phyloP scores from a whole-genome alignment of 2,888 invertebrate species.

The Eristalis arbustorum region DNA sequence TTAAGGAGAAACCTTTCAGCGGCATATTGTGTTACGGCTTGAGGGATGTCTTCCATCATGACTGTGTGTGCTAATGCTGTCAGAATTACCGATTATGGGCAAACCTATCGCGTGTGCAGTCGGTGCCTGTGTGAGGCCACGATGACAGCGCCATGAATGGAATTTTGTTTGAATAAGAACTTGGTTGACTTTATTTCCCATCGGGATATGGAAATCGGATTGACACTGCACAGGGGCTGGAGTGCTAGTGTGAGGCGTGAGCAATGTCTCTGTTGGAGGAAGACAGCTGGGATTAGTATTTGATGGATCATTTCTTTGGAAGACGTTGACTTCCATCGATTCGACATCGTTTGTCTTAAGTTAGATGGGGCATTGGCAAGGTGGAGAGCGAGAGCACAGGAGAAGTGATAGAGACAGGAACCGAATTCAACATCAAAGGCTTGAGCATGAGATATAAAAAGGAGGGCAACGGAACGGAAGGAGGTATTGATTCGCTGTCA shows the following conservation, averaged over 20 bases:
- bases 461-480: too few species aligned
- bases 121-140: background rate
- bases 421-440: too few species aligned
- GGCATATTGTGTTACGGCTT: background rate
- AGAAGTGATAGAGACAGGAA: too few species aligned
- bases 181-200: background rate
- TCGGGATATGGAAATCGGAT: background rate
- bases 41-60: background rate
- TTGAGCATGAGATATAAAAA: too few species aligned
- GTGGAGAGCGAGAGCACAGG: too few species aligned
- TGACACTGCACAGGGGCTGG: background rate
- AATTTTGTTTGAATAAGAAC: background rate
- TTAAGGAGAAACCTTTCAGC: background rate
- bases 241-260: background rate
- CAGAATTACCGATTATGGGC: background rate
- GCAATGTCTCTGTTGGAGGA: too few species aligned
- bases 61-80: background rate
- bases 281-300: too few species aligned
- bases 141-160: background rate
- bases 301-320: too few species aligned
- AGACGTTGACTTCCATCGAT: too few species aligned
- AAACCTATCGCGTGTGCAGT: background rate
- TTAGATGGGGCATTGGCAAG: too few species aligned
- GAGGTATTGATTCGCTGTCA: too few species aligned
- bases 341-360: too few species aligned